Conservation (phyloP, 2,888 invertebrate species). For the Diadegma fenestrale region DNA sequence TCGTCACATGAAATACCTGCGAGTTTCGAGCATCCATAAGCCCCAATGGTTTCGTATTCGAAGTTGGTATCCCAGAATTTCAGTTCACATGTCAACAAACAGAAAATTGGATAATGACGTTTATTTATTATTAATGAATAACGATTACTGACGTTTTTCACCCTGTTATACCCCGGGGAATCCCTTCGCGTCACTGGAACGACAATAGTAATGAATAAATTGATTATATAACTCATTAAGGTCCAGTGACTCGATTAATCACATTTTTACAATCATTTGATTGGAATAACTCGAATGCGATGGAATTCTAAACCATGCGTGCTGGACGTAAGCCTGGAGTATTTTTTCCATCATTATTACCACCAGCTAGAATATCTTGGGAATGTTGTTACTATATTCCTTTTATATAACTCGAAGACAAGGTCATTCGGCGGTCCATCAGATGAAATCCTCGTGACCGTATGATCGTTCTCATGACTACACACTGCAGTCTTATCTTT, state of each 20-base stretch:
- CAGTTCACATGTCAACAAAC: too few relatives aligned
- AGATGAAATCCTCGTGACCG: conserved; percentile 48
- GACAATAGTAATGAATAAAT: not conserved
- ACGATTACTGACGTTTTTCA: not conserved
- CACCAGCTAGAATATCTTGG: conserved; percentile 25
- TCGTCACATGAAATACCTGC: not conserved
- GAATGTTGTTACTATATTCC: conserved; percentile 52
- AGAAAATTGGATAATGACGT: not conserved
- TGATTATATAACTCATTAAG: not conserved
- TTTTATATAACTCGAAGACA: conserved; percentile 57
- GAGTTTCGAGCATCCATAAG: not conserved
- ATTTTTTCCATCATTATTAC: not conserved
- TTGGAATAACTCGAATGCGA: conserved; percentile 4
- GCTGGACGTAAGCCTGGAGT: not conserved
- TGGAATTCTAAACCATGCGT: not conserved
- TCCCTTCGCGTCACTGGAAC: not conserved
- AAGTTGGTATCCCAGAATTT: not conserved
- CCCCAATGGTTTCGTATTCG: not conserved
- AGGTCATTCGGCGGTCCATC: conserved; percentile 60
- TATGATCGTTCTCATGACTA: conserved; percentile 44
- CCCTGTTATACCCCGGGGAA: too few relatives aligned
- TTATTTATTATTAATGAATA: not conserved
- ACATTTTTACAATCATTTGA: not conserved
- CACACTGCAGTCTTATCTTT: conserved; percentile 54
- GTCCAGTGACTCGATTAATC: not conserved